These are phyloP conservation scores for Okamejei kenojei DNA, from an alignment of 2,797 vertebrate genomes.

Conservation along the genomic window DNA sequence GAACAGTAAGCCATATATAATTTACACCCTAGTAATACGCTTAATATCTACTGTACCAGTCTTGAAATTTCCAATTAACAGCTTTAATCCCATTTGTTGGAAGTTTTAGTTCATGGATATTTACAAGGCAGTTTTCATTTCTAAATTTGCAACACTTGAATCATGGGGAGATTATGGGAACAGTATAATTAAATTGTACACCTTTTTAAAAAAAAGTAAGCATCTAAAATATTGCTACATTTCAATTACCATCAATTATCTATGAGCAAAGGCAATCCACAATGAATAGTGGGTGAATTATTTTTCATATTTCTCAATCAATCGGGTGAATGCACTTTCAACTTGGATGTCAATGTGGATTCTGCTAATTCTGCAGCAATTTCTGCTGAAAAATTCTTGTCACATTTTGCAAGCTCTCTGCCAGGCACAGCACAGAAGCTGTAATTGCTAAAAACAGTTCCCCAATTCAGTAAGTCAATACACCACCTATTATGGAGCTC, in stretches of 20 bases:
- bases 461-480: not conserved
- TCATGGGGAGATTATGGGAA: not conserved
- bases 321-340: slow-evolving; percentile 1
- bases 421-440: not conserved
- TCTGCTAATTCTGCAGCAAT: not conserved
- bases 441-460: not conserved
- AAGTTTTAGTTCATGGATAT: slow-evolving; percentile 28
- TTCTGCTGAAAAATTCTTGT: not conserved
- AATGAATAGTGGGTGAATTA: not conserved
- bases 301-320: not conserved
- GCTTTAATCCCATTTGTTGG: slow-evolving; percentile 20
- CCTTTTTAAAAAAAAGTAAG: not conserved
- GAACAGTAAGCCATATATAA: slow-evolving; percentile 26
- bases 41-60: slow-evolving; percentile 21
- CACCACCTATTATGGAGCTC: no score
- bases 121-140: slow-evolving; percentile 8
- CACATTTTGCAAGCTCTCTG: not conserved
- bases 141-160: not conserved
- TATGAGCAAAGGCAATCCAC: not conserved
- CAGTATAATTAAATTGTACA: not conserved
- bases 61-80: slow-evolving; percentile 32
- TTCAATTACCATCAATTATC: not conserved
- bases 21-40: slow-evolving; percentile 25
- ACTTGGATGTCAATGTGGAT: not conserved
- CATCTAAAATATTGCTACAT: not conserved